A percentile compares a stretch with the other conserved stretches of the same genome.
These are phyloP conservation scores for Epinotia ramella DNA, from an alignment of 2,888 invertebrate species.

Conservation along the genomic window DNA sequence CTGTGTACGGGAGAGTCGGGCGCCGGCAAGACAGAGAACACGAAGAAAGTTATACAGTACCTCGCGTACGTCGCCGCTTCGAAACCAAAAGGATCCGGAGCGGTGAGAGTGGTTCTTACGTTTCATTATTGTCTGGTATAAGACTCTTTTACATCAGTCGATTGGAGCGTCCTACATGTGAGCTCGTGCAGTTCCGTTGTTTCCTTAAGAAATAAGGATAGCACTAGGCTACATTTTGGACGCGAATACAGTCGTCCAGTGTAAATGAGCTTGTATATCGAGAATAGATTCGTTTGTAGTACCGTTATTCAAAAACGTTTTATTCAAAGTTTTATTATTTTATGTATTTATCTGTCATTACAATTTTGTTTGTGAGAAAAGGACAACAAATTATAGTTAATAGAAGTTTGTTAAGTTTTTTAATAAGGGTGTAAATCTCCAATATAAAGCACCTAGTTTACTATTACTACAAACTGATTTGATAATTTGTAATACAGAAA, in stretches of 20 bases:
- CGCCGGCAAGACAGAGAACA: slow-evolving; percentile 99
- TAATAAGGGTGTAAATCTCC: too few species aligned
- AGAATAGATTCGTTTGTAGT: background rate
- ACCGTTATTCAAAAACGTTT: too few species aligned
- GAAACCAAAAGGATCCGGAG: slow-evolving; percentile 95
- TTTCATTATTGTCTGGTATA: background rate
- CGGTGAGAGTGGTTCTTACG: slow-evolving; percentile 86
- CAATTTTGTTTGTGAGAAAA: too few species aligned
- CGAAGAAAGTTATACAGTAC: slow-evolving; percentile 99
- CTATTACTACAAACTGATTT: too few species aligned
- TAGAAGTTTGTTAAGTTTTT: too few species aligned
- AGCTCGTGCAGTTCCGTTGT: background rate
- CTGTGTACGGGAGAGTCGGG: slow-evolving; percentile 99
- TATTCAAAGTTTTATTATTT: too few species aligned
- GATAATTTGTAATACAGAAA: too few species aligned
- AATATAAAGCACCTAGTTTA: too few species aligned
- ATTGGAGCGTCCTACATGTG: background rate
- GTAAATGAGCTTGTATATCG: background rate
- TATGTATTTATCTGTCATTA: too few species aligned
- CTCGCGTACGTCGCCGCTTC: slow-evolving; percentile 99
- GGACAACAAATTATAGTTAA: too few species aligned
- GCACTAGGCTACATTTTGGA: too few species aligned
- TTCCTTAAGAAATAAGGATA: too few species aligned
- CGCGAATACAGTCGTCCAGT: background rate
- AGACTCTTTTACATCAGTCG: background rate